Conservation (phyloP, 2,797 vertebrate genomes). For the Delichon dasypus region DNA sequence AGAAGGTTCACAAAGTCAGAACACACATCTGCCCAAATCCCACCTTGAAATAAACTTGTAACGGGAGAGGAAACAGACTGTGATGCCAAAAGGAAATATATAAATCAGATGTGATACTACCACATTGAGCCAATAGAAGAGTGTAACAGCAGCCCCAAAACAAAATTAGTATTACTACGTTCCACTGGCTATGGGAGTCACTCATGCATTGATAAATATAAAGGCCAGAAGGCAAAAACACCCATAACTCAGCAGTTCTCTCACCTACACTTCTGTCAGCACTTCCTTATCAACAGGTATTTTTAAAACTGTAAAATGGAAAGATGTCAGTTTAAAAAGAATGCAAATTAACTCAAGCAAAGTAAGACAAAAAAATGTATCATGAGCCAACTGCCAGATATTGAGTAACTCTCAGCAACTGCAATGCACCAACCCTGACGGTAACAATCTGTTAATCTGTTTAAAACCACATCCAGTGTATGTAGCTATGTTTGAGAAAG, state of each 20-base stretch:
- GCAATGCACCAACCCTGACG: not conserved
- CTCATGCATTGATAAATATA: not conserved
- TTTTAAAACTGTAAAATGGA: not conserved
- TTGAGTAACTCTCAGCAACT: not conserved
- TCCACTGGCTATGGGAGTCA: not conserved
- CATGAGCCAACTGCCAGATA: not conserved
- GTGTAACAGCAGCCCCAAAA: not conserved
- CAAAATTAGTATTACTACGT: not conserved
- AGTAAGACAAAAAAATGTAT: not conserved
- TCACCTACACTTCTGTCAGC: not conserved
- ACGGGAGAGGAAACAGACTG: not conserved
- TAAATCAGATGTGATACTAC: not conserved
- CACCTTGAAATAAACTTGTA: not conserved
- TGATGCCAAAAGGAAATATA: not conserved
- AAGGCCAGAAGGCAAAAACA: not conserved
- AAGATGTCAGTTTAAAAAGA: not conserved
- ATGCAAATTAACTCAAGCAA: not conserved
- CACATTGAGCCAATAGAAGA: not conserved
- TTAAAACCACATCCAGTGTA: not conserved
- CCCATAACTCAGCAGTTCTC: not conserved
- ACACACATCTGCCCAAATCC: not conserved
- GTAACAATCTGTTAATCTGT: not conserved
- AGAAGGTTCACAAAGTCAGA: not conserved
- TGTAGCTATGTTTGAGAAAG: not conserved
- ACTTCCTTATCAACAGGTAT: not conserved